phyloP scores from a whole-genome alignment of 2,888 invertebrate species.

The Lottia gigantea region DNA sequence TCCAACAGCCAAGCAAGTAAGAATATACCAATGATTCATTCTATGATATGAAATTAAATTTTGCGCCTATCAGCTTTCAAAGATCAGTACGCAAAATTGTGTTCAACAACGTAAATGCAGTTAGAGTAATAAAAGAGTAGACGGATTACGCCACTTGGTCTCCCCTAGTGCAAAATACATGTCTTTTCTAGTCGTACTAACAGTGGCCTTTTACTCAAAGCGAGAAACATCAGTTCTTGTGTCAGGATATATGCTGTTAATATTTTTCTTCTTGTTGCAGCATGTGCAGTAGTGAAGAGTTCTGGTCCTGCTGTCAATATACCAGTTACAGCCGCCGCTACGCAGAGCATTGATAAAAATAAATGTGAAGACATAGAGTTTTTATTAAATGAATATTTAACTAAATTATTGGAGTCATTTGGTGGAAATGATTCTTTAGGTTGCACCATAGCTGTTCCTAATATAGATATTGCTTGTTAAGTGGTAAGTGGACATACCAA shows the following conservation, averaged over 20 bases:
- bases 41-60: too few species aligned
- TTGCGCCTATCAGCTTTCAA: too few species aligned
- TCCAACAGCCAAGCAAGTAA: background rate
- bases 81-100: too few species aligned
- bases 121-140: too few species aligned
- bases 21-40: background rate
- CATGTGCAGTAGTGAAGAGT: background rate
- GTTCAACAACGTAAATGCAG: too few species aligned
- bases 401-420: conserved; percentile 3
- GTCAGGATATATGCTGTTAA: too few species aligned
- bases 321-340: background rate
- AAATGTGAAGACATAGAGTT: background rate
- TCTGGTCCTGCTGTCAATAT: background rate
- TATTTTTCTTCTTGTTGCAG: background rate
- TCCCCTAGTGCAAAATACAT: too few species aligned
- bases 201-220: too few species aligned
- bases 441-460: conserved; percentile 6
- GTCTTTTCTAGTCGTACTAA: too few species aligned
- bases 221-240: too few species aligned
- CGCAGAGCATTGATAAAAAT: background rate
- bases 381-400: conserved; percentile 8
- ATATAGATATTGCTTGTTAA: conserved; percentile 1
- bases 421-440: background rate
- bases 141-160: too few species aligned
- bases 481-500: too few species aligned